Base-by-base conservation (phyloP, 2,797 vertebrate species). In the Mareca strepera region DNA sequence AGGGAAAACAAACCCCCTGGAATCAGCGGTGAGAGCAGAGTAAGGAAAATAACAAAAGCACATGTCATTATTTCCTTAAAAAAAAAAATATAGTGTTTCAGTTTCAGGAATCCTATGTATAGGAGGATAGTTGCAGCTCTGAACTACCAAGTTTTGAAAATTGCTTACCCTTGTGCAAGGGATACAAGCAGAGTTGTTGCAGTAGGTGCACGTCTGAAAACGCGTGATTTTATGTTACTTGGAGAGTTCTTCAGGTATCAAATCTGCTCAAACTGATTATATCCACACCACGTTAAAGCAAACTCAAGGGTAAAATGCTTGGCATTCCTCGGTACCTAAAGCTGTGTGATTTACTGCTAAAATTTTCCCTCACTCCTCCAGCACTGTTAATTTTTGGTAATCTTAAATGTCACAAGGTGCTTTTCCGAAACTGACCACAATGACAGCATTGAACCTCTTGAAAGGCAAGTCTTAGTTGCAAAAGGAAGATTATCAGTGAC, bases 1-100 rank as follows among this genome's bases (percentile, higher is more conserved):
- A 90, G 77, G 74, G 82, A 92, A 95, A 91, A 88, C 66, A 96
- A 93, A 90, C 80, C 29, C 41, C 88, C 63, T 86, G 87, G 88
- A 96, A 90, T 82, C 67, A 82, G 81, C 82, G 88, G 80, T 79
- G 74, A 91, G 70, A 84, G 44, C 81, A 73, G 33, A 88, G 48
- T 80, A 82, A 94, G 94, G 72, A 82, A 92, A 94, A 92, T 80
- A 96, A 76, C 0, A 1, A 88, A 96, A 92, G 26, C 48, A 44
- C 78, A 63, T 77, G 41, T 73, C 79, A 92, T 94, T 94, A 88
- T 93, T 94, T 92, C 80, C 67, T 84, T 25, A 48, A 48, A 48
- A 31, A 92, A 88, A 87, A 90, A 75, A 46, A 12, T 20, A 44
- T 35, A 39, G 31, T 35, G 18, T 60, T 91, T 91, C 48, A 25